Base-by-base conservation (phyloP, 2,888 invertebrate genomes). In the Elegia similella region DNA sequence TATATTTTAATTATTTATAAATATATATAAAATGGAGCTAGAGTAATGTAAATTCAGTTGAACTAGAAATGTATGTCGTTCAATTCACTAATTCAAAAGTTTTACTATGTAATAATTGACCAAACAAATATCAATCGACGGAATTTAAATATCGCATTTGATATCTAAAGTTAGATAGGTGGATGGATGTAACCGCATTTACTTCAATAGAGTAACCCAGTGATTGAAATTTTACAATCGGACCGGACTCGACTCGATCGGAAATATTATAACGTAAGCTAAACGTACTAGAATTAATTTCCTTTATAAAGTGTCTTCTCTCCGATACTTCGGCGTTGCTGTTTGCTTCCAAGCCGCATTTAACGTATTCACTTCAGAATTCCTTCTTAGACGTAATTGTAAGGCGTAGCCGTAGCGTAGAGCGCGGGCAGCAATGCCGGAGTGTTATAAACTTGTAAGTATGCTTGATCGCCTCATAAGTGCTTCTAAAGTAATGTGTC, bases 391-490 rank as follows among this genome's bases (percentile, higher is more conserved):
- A 80, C 73, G 65, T 80, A 76, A 75, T 75, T 67, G 72, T 71
- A 71, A 72, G 65, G 66, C 55, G 56, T 48, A 56, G 50, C 38
- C 52, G 62, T 59, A 44, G 59, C 57, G 62, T 50, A 50, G 50
- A 16, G 67, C 65, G 66, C 72, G 73, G 68, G 54, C 69, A 68
- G 79, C 77, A 79, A 67, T 72, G 67, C 61, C 74, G 70, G 66
- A 60, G 73, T 64, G 62, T 63, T 56, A 55, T 42, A 44, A 73
- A 81, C 65, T 76, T 86, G 86, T 88, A 87, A 87, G 86, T 87
- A 87, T 76, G 88, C 88, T 89, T 88, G 70, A 75, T 76, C 77
- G 89, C 89, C 85, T 86, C 82, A 70, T 86, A 84, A 84, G 87
- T 86, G 90, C 90, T 90, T 90, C 78, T 83, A 80, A 75, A 78